Conservation (phyloP, 2,797 vertebrate species). For the Hippopotamyrus pictus region DNA sequence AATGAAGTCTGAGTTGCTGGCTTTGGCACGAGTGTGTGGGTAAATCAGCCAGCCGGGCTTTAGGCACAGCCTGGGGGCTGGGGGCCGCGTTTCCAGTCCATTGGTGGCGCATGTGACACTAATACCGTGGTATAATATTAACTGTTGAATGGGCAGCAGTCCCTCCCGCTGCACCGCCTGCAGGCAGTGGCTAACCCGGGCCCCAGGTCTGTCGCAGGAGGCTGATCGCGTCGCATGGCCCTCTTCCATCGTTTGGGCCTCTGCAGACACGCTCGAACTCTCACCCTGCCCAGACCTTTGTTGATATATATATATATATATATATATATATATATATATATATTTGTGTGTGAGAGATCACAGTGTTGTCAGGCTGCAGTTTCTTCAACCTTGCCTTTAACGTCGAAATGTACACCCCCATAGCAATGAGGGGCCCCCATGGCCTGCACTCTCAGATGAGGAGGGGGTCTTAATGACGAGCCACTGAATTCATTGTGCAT, state of each 20-base stretch:
- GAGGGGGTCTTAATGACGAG: conserved; percentile 57
- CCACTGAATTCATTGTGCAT: conserved; percentile 55
- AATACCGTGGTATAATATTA: conserved; percentile 73
- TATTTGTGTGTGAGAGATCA: neutral
- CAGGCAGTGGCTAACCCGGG: neutral
- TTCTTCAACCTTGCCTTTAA: neutral
- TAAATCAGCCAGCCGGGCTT: neutral
- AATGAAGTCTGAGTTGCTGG: conserved; percentile 36
- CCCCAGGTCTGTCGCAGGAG: neutral
- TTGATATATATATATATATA: neutral
- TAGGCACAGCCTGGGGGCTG: conserved; percentile 31
- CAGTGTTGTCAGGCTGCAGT: neutral
- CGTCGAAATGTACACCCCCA: neutral
- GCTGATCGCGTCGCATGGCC: neutral
- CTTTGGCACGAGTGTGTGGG: conserved; percentile 33
- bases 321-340: neutral
- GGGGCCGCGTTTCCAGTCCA: conserved; percentile 57
- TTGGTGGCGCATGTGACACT: conserved; percentile 67
- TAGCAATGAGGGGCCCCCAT: neutral
- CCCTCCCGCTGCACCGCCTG: conserved; percentile 33
- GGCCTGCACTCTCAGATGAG: conserved; percentile 25
- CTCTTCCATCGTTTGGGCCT: neutral
- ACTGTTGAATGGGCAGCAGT: conserved; percentile 62
- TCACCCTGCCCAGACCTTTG: neutral
- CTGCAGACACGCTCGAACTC: neutral